Evolutionary conservation across 2,113 vertebrate genomes (phyloP).

Genomic region (Zootoca vivipara): DNA sequence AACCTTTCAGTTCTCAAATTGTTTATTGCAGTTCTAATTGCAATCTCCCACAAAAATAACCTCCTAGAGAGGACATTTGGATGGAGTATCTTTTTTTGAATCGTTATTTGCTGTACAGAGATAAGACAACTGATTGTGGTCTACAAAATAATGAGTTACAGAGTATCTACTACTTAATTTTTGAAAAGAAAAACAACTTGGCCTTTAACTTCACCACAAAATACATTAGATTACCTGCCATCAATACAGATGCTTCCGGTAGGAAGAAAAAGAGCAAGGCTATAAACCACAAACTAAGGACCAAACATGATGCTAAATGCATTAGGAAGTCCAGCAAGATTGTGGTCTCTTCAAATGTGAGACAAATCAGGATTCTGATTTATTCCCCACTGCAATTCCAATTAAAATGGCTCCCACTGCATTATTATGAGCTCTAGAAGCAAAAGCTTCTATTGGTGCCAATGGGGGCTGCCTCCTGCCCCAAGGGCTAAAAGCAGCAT

Average conservation of each 20-base stretch:
- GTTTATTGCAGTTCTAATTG: conserved; percentile 53
- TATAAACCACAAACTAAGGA: background rate
- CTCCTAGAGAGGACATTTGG: conserved; percentile 6
- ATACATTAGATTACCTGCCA: conserved; percentile 14
- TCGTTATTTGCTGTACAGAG: background rate
- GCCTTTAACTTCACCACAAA: background rate
- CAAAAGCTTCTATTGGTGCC: no score
- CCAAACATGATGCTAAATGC: background rate
- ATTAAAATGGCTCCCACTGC: no score
- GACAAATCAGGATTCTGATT: no score
- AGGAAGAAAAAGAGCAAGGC: background rate
- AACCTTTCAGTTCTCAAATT: conserved; percentile 49
- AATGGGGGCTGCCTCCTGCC: no score
- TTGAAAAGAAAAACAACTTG: background rate
- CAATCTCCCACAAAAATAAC: conserved; percentile 34
- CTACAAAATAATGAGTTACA: conserved; percentile 24
- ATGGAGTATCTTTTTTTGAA: background rate
- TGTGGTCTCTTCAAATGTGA: no score
- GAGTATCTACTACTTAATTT: conserved; percentile 37
- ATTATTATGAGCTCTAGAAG: no score
- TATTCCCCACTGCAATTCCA: no score
- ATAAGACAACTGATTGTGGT: conserved; percentile 35
- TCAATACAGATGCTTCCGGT: background rate
- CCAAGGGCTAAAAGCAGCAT: no score
- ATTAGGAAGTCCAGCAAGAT: no score